phyloP scores from a whole-genome alignment of 2,113 vertebrate genomes.

The Entosphenus tridentatus region DNA sequence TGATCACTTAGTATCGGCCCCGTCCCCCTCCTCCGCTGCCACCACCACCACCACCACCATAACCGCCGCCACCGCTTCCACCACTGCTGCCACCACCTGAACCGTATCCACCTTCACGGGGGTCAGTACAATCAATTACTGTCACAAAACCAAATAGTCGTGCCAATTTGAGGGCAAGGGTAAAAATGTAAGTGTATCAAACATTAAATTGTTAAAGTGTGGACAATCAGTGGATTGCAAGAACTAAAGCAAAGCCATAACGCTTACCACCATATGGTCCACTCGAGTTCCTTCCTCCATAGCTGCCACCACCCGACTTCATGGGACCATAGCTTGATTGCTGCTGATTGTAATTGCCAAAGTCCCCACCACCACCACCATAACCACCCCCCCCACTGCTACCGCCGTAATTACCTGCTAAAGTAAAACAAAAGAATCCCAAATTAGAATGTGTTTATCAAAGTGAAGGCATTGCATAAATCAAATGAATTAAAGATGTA shows the following conservation, averaged over 20 bases:
- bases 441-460: too few species aligned
- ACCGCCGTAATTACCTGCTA: not conserved
- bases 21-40: not conserved
- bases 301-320: not conserved
- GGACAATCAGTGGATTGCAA: not conserved
- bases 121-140: not conserved
- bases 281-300: not conserved
- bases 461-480: too few species aligned
- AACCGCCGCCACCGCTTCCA: not conserved
- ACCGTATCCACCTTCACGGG: not conserved
- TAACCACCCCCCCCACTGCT: constrained; percentile 1
- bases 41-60: not conserved
- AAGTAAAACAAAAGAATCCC: too few species aligned
- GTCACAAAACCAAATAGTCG: not conserved
- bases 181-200: not conserved
- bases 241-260: not conserved
- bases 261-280: not conserved
- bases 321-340: constrained; percentile 1
- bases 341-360: constrained; percentile 4
- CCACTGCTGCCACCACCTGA: constrained; percentile 2
- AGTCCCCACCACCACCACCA: not conserved
- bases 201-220: not conserved
- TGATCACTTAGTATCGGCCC: constrained; percentile 1
- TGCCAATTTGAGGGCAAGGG: not conserved
- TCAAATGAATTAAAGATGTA: too few species aligned